Conservation (phyloP, 2,888 invertebrate species). For the Leucophora obtusa region DNA sequence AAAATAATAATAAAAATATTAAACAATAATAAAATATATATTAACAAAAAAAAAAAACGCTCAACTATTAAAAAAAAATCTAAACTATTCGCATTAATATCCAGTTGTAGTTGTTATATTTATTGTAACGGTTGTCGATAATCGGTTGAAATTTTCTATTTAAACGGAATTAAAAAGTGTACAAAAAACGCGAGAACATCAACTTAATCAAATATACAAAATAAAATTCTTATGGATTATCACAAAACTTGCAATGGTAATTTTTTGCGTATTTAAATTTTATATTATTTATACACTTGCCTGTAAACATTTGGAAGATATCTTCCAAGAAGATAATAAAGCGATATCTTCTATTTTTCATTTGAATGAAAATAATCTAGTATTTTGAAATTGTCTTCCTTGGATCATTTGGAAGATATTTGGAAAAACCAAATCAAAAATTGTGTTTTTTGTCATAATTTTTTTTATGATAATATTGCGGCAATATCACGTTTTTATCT, state of each 20-base stretch:
- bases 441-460: too few species aligned
- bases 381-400: too few species aligned
- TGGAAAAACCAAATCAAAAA: too few species aligned
- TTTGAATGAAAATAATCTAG: too few species aligned
- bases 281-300: too few species aligned
- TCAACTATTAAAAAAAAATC: slow-evolving; percentile 13
- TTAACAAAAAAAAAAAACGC: slow-evolving; percentile 12
- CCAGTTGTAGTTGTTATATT: slow-evolving; percentile 50
- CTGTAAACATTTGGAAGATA: too few species aligned
- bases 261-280: slow-evolving; percentile 44
- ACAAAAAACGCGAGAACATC: slow-evolving; percentile 14
- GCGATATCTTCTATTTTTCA: too few species aligned
- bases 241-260: slow-evolving; percentile 74
- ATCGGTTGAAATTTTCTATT: slow-evolving; percentile 41
- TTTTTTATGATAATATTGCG: too few species aligned
- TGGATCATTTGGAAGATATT: too few species aligned
- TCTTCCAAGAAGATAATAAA: too few species aligned
- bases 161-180: slow-evolving; percentile 32
- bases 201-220: background rate
- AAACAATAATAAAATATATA: slow-evolving; percentile 35
- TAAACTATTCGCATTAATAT: slow-evolving; percentile 47
- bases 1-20: slow-evolving; percentile 16
- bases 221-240: slow-evolving; percentile 72
- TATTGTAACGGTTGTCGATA: slow-evolving; percentile 38
- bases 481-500: too few species aligned